Base-by-base conservation (phyloP, 1,140 invertebrate genomes). In the Tetraneura akinire region DNA sequence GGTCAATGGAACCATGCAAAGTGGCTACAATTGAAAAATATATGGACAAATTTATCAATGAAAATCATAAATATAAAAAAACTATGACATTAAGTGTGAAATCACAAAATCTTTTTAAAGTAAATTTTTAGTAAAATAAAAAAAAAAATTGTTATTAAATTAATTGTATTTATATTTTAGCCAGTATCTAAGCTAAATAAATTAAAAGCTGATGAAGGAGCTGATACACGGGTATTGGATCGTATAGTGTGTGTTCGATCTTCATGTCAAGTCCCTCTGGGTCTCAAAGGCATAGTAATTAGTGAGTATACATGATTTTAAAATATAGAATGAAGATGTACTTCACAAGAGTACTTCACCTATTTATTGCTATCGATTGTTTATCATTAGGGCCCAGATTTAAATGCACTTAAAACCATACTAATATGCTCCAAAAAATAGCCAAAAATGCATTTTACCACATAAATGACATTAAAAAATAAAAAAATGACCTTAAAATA, bases 281-380 rank as follows among this genome's bases (percentile, higher is more conserved):
- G 95, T 8, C 87, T 90, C 1, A 90, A 90, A 82, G 96, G 96
- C 49, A 96, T 93, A 0, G 88, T 98, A 1, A 90, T 95, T 23
- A 93, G 91, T 42, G 87, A 81, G 83, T 78, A 53, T 37, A 37
- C 8, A 4, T 37, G 3, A 37, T 37, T 37, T 37, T 37, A 37
- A 4, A 37, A 37, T 4, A 37, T 37, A 37, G 3, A 37, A 37
- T 37, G 3, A 37, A 37, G 8, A 8, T 37, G 32, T 37, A 4
- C 32, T 37, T 4, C 3, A 37, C 8, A 37, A 37, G 8, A 37
- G 3, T 37, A 37, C 3, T 8, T n/a, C 3, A 37, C 32, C 8
- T 37, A 8, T 37, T 37, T 37, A 37, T 37, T 37, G 8, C 8
- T 37, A 8, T 37, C 32, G 8, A 37, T 37, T 4, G 3, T 37